Evolutionary conservation across 2,113 vertebrate species (phyloP), one percentile per base, ranked within the genome.

Genomic region (Chloebia gouldiae): DNA sequence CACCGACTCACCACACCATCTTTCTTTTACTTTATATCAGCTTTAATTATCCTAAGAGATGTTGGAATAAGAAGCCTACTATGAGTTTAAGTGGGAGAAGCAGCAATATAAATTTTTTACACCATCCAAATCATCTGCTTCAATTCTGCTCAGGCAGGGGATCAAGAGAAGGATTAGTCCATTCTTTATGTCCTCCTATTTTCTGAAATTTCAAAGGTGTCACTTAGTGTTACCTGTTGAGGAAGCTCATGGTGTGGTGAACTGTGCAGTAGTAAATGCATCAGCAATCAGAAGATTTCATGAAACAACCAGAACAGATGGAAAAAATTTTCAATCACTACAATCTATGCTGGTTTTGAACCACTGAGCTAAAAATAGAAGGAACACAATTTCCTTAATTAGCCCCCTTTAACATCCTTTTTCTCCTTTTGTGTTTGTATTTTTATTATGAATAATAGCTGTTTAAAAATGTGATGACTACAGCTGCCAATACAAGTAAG

Each of bases 361-460:
- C 24, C 35, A 77, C 63, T n/a, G 24, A 93, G 22, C 27, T 92
- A 96, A 91, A 85, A 76, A 83, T 77, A 88, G 59, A 91, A 82
- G 15, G 12, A 19, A 15, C 16, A 18, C n/a, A 54, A 25, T 87
- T 84, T 75, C 50, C 66, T 28, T 63, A 66, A 57, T 27, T 71
- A 89, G 3, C 31, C n/a, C 45, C n/a, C 27, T 60, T 86, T 84
- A 54, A 31, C 11, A 39, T 59, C 15, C 18, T 21, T 56, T 53
- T 22, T 5, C 4, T 16, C 19, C 7, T 13, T 53, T 86, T 83
- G 81, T 42, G 14, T 13, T 16, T 50, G 17, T 57, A 65, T 77
- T 80, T 79, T 88, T 73, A 51, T 54, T 75, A 33, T 21, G 13
- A 89, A 59, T 30, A 64, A 37, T 44, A 85, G 44, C 35, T 71